A percentile compares a stretch with the other conserved stretches of the same genome.
Evolutionary conservation across 2,113 vertebrate genomes (phyloP).

Genomic region (Pontoporia blainvillei): DNA sequence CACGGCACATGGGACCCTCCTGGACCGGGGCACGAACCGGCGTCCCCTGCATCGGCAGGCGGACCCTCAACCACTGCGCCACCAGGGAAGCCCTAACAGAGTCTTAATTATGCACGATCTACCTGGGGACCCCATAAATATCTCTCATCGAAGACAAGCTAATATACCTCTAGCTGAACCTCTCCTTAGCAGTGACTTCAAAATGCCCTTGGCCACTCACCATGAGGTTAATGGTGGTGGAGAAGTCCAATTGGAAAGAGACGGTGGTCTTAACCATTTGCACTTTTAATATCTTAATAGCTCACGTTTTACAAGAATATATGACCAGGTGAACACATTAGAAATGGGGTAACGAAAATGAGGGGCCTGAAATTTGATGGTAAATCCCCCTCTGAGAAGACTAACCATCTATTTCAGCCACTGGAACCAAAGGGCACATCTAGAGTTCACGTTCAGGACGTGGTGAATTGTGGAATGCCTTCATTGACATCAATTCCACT

Average conservation of each 20-base stretch:
- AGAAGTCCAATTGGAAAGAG: background rate
- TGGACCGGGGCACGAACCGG: no score
- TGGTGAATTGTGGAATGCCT: rapidly evolving
- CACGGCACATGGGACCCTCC: no score
- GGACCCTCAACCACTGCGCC: no score
- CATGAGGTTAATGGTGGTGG: rapidly evolving
- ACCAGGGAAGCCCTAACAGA: no score
- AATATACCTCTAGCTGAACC: no score
- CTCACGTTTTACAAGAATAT: background rate
- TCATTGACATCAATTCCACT: background rate
- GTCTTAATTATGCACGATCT: background rate
- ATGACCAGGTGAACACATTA: background rate
- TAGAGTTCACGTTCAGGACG: background rate
- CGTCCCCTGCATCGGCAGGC: no score
- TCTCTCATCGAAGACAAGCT: background rate
- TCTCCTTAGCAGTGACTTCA: no score
- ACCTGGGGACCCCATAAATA: background rate
- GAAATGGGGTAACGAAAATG: background rate
- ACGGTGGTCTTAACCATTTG: background rate
- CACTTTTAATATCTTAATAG: background rate
- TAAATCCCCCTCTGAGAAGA: background rate
- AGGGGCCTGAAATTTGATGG: background rate
- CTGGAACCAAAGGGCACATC: background rate
- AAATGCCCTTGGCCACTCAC: no score
- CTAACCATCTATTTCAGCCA: no score